Conservation (phyloP, 2,888 invertebrate genomes). For the Drosophila merina region DNA sequence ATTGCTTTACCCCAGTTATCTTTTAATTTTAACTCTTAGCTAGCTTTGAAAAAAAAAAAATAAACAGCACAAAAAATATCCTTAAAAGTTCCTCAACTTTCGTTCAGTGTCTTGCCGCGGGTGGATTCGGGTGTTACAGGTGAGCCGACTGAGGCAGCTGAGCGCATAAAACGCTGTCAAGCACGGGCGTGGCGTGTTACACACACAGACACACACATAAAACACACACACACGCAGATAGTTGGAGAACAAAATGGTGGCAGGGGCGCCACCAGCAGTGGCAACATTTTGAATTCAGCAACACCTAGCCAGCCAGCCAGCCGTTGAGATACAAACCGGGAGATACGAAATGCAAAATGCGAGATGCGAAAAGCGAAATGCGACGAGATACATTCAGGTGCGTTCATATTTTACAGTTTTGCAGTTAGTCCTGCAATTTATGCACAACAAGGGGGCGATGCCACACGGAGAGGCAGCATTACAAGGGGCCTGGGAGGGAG, state of each 20-base stretch:
- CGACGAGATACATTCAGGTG: constrained; percentile 43
- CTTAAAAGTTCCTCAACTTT: no score
- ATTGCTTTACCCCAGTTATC: no score
- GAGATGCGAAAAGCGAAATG: constrained; percentile 18
- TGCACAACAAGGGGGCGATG: constrained; percentile 51
- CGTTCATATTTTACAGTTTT: constrained; percentile 65
- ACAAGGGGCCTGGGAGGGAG: neutral
- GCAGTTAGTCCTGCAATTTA: constrained; percentile 73
- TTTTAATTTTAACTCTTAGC: no score
- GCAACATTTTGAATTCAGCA: constrained; percentile 59
- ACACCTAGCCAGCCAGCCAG: constrained; percentile 44
- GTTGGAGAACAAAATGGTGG: constrained; percentile 38
- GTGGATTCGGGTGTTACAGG: constrained; percentile 11
- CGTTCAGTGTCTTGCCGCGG: constrained; percentile 5
- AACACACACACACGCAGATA: neutral
- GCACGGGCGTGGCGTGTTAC: constrained; percentile 62
- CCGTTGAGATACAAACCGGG: constrained; percentile 44
- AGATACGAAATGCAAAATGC: constrained; percentile 9
- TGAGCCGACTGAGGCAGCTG: constrained; percentile 12
- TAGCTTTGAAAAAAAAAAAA: no score
- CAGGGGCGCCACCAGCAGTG: constrained; percentile 18
- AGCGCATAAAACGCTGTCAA: constrained; percentile 65
- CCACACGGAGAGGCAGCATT: constrained; percentile 4
- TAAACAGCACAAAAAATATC: no score
- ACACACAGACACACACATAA: constrained; percentile 42